Evolutionary conservation across 2,113 vertebrate species (phyloP).

Genomic region (Lophius piscatorius): DNA sequence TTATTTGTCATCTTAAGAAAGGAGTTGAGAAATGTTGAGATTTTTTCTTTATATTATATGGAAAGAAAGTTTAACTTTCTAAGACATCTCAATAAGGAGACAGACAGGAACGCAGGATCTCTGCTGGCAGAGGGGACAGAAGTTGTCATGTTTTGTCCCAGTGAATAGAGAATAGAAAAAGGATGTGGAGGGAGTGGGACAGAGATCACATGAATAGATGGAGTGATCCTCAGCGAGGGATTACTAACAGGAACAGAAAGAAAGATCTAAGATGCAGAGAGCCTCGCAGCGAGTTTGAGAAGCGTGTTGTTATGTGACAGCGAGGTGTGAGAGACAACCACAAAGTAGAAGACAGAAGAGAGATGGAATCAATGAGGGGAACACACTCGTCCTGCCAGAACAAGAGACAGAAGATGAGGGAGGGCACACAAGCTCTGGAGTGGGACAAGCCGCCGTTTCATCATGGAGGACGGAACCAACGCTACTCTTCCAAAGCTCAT

Average conservation of each 20-base stretch:
- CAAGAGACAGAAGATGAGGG: not conserved
- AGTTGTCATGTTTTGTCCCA: not conserved
- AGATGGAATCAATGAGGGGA: no score
- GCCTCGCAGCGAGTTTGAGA: not conserved
- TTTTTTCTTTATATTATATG: no score
- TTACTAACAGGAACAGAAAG: not conserved
- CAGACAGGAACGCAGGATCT: not conserved
- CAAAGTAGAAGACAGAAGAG: no score
- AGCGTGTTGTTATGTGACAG: not conserved
- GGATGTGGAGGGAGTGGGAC: not conserved
- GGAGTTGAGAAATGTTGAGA: no score
- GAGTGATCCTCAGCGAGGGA: not conserved
- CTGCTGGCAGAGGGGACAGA: not conserved
- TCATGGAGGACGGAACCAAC: not conserved
- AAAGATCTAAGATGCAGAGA: not conserved
- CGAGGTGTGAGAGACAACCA: no score
- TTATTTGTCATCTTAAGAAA: no score
- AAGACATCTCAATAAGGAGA: no score
- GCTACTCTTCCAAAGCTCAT: not conserved
- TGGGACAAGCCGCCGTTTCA: not conserved
- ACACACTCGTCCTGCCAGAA: no score
- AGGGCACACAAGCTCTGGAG: conserved; percentile 5
- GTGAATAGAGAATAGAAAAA: not conserved
- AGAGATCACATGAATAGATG: not conserved
- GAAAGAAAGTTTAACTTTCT: no score